phyloP scores from a whole-genome alignment of 2,113 vertebrate species.

The Theristicus caerulescens region DNA sequence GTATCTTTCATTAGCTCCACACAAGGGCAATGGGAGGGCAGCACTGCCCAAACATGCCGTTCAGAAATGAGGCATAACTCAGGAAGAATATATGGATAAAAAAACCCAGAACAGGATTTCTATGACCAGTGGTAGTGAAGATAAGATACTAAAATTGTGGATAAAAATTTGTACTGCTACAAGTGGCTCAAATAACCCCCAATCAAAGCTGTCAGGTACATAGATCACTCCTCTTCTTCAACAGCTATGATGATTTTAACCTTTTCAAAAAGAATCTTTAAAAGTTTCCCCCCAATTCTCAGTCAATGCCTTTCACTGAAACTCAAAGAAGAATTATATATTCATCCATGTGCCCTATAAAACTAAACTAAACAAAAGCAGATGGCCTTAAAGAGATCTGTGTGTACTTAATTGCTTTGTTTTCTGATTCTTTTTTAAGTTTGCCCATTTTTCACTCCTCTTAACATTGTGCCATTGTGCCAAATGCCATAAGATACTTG shows the following conservation, averaged over 20 bases:
- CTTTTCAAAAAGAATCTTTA: not conserved
- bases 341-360: not conserved
- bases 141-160: not conserved
- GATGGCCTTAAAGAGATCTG: not conserved
- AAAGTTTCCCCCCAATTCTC: not conserved
- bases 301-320: not conserved
- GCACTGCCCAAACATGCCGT: not conserved
- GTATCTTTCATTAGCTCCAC: not conserved
- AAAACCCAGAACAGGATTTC: not conserved
- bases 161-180: not conserved
- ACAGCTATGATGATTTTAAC: not conserved
- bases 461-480: not conserved
- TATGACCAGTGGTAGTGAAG: not conserved
- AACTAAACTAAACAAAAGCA: not conserved
- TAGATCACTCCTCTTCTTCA: not conserved
- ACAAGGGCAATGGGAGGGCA: not conserved
- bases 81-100: not conserved
- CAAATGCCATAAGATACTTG: not conserved
- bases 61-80: not conserved
- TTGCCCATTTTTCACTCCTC: not conserved
- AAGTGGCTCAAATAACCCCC: not conserved
- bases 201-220: not conserved
- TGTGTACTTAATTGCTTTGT: not conserved
- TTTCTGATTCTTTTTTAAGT: not conserved
- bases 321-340: not conserved